Evolutionary conservation across 2,888 invertebrate genomes (phyloP), one percentile per base, ranked within the genome.

Genomic region (Lasioglossum pauxillum): DNA sequence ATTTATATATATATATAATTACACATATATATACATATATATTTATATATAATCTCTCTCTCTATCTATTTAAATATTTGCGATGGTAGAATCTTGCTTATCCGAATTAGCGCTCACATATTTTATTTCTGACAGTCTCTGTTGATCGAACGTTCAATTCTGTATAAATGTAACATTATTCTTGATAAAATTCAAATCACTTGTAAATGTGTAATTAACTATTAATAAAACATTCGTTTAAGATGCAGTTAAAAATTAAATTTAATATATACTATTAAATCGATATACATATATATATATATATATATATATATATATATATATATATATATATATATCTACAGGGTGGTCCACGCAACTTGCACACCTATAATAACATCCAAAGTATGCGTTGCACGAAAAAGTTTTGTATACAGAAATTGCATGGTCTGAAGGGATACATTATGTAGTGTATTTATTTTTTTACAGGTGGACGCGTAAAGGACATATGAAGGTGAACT

Each of bases 11-110:
- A 73, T 73, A 80, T 49, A 64, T 46, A 64, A 49, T 73, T 19
- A 19, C 81, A 69, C 53, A 44, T 64, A 80, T 10, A 53, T 67
- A 83, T 75, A 57, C 27, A 57, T 53, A 60, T 60, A 75, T 49
- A 72, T 75, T 75, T 80, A 82, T 77, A 77, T 84, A 78, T 82
- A 82, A 85, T 85, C 85, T 85, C 85, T 85, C 85, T 85, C 85
- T 85, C 85, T 85, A 85, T 85, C 85, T 85, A 85, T 84, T 85
- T 85, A 85, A 85, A 85, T 85, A 85, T 85, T 79, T 76, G 35
- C 53, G 78, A 16, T 53, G 71, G 64, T 85, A 85, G 85, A 85
- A 84, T 84, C 85, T 85, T 85, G 85, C 12, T 85, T 85, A 85
- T 46, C 85, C 85, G 57, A 75, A 73, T 72, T 16, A 75, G 53